Evolutionary conservation across 2,888 invertebrate species (phyloP).

Genomic region (Odontothrips loti): DNA sequence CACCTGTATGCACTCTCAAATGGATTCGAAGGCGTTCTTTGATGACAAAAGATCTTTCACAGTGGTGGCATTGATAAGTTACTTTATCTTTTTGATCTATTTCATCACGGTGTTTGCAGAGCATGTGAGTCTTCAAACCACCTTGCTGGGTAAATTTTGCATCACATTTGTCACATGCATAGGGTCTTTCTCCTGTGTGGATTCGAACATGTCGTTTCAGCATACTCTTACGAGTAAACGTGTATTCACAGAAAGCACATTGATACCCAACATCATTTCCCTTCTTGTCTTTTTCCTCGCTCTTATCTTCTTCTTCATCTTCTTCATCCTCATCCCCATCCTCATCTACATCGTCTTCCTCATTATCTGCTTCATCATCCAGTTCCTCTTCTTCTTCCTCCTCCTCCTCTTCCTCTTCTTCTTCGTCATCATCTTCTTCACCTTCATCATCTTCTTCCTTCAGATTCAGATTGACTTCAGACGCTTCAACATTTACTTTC

Average conservation of each 20-base stretch:
- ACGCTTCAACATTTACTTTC: neutral
- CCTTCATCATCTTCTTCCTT: neutral
- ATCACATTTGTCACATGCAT: constrained; percentile 58
- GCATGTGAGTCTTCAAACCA: constrained; percentile 61
- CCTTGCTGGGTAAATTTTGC: constrained; percentile 61
- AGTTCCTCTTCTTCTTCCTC: neutral
- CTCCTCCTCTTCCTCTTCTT: constrained; percentile 1
- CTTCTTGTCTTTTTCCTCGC: neutral
- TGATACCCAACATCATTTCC: constrained; percentile 15
- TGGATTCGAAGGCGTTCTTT: constrained; percentile 72
- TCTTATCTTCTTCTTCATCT: neutral
- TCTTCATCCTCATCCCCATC: constrained; percentile 10
- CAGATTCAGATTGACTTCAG: neutral
- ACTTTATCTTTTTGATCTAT: constrained; percentile 44
- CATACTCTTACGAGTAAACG: neutral
- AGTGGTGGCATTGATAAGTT: constrained; percentile 66
- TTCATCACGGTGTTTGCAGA: constrained; percentile 53
- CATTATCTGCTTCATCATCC: constrained; percentile 13
- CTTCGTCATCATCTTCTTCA: neutral
- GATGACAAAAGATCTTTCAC: constrained; percentile 69
- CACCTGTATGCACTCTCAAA: constrained; percentile 66
- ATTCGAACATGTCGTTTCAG: constrained; percentile 62
- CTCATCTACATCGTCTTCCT: constrained; percentile 4
- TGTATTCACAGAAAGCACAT: constrained; percentile 11
- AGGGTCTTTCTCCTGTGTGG: constrained; percentile 62